Percentiles rank a stretch among this genome's conserved stretches.
These are phyloP conservation scores for Psittacula echo DNA, from an alignment of 2,797 vertebrate genomes.

Conservation along the genomic window DNA sequence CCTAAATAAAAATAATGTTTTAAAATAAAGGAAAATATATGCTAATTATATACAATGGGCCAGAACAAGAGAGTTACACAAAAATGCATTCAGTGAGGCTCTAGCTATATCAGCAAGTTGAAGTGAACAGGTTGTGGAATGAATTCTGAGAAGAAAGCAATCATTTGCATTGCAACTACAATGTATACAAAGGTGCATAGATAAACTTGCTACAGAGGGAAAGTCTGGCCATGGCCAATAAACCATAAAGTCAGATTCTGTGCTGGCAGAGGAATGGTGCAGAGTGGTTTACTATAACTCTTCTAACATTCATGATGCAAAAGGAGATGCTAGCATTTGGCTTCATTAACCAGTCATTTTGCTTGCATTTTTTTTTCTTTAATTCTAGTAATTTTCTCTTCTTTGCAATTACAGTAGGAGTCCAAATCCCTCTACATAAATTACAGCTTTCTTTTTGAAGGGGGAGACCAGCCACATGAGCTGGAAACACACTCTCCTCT, in stretches of 20 bases:
- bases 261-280: neutral
- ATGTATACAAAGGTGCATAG: neutral
- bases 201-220: neutral
- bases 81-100: neutral
- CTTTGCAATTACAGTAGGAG: slow-evolving; percentile 45
- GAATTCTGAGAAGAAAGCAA: neutral
- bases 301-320: neutral
- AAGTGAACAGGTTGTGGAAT: neutral
- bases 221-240: neutral
- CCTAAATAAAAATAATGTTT: slow-evolving; percentile 44
- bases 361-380: neutral
- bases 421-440: slow-evolving; percentile 42
- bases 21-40: slow-evolving; percentile 33
- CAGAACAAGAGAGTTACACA: neutral
- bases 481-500: neutral
- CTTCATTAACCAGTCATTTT: slow-evolving; percentile 57
- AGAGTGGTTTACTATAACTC: neutral
- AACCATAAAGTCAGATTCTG: neutral
- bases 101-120: neutral
- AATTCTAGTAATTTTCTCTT: slow-evolving; percentile 55
- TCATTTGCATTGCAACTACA: neutral
- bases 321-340: slow-evolving; percentile 35
- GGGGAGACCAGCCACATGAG: neutral
- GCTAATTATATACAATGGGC: neutral
- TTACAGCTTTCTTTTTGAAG: slow-evolving; percentile 25